Base-by-base conservation (phyloP, 2,888 invertebrate species). In the Chloroclystis v-ata region DNA sequence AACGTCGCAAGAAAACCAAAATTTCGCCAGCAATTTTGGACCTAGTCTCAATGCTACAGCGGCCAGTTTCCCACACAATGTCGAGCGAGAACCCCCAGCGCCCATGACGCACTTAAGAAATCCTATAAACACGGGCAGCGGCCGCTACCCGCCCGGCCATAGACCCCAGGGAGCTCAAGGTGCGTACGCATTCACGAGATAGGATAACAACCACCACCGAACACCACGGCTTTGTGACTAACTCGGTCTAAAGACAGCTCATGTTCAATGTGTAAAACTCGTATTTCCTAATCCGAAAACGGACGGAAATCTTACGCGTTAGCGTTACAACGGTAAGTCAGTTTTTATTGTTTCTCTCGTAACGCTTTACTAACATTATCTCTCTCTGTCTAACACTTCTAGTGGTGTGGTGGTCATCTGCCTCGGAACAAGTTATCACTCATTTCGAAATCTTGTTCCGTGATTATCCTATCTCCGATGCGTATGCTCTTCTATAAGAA, bases 91-190 rank as follows among this genome's bases (percentile, higher is more conserved):
- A 52, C 75, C 79, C 4, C 73, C 79, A 0, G 86, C 87, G 1
- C 86, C 87, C 0, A 88, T 89, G 89, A 76, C 88, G 1, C 89
- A 89, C 62, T 68, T 89, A 39, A 68, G 89, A 53, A 83, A 80
- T 59, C 82, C 81, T 8, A 65, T 83, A 30, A 86, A 86, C 63
- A 53, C 81, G 5, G 87, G 87, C 59, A 87, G 86, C 59, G 86
- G 85, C 39, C 66, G 89, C 63, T 83, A 83, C 56, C 85, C 85
- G 0, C 82, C 75, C 47, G 87, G 86, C 61, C 85, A 86, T 64
- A 72, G 88, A 54, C 88, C 78, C 50, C 86, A 86, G 55, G 78
- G 77, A 59, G 87, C 85, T 51, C 89, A 89, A 89, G 89, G 89
- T 89, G 81, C 79, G 84, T 86, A 59, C 59, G 59, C 59, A 56